These are phyloP conservation scores for Dendrolimus houi DNA, from an alignment of 2,888 invertebrate species.

Conservation along the genomic window DNA sequence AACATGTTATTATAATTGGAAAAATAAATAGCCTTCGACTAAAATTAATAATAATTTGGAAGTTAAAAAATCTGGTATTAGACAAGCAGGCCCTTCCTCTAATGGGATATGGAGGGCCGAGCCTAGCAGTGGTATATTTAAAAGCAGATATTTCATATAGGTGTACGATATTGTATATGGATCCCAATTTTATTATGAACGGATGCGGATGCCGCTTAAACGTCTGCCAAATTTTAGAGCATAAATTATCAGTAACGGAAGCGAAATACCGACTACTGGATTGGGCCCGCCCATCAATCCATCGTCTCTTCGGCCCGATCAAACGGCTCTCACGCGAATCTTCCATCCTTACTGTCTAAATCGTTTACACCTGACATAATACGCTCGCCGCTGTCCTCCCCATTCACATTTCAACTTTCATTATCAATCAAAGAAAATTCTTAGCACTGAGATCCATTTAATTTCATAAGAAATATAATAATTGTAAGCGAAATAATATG, in stretches of 20 bases:
- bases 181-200: slow-evolving; percentile 22
- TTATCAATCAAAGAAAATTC: background rate
- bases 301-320: slow-evolving; percentile 46
- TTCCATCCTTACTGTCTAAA: slow-evolving; percentile 18
- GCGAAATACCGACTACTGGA: slow-evolving; percentile 40
- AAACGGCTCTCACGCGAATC: slow-evolving; percentile 50
- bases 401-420: slow-evolving; percentile 11
- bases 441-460: background rate
- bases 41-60: too few relatives aligned
- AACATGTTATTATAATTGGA: too few relatives aligned
- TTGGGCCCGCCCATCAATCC: slow-evolving; percentile 48
- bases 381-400: slow-evolving; percentile 7
- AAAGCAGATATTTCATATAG: background rate
- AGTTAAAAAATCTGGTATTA: too few relatives aligned
- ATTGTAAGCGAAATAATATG: too few relatives aligned
- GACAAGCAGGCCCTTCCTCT: too few relatives aligned
- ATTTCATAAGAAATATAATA: background rate
- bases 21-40: too few relatives aligned
- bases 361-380: slow-evolving; percentile 26
- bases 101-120: too few relatives aligned
- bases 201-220: slow-evolving; percentile 37
- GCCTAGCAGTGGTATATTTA: too few relatives aligned
- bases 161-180: background rate
- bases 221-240: slow-evolving; percentile 42
- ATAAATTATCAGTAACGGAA: slow-evolving; percentile 48